Conservation (phyloP, 1,140 invertebrate species). For the Nomia melanderi region DNA sequence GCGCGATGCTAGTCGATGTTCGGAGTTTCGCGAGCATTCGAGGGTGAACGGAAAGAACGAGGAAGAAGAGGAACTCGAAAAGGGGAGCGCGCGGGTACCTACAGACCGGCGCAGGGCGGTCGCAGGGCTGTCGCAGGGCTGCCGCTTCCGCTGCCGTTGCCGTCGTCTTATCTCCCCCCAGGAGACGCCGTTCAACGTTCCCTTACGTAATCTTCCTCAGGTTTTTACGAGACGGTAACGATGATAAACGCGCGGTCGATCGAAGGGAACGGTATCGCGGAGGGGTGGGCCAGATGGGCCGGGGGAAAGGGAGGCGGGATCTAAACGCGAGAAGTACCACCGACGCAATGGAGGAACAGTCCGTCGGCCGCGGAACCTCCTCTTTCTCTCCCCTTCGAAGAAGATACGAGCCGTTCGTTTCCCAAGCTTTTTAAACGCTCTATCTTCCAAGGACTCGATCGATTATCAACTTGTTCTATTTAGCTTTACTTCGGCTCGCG, state of each 20-base stretch:
- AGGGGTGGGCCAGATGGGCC: not conserved
- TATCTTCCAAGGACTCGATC: too few relatives aligned
- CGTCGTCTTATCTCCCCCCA: slow-evolving; percentile 38
- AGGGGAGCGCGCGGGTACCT: not conserved
- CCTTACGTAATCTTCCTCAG: slow-evolving; percentile 22
- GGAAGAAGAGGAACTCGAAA: not conserved
- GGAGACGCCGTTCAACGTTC: slow-evolving; percentile 15
- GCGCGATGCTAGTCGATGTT: too few relatives aligned
- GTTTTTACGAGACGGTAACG: slow-evolving; percentile 12
- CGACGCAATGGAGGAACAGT: slow-evolving; percentile 32
- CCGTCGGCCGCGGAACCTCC: slow-evolving; percentile 18
- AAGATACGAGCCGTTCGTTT: too few relatives aligned
- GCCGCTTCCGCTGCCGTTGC: not conserved
- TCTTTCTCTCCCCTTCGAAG: too few relatives aligned
- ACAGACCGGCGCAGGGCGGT: not conserved
- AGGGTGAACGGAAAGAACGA: too few relatives aligned
- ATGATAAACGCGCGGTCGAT: slow-evolving; percentile 43
- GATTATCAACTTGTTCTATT: too few relatives aligned
- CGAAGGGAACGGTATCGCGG: not conserved
- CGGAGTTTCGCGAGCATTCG: too few relatives aligned
- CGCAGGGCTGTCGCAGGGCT: not conserved
- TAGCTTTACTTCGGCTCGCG: too few relatives aligned
- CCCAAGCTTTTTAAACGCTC: too few relatives aligned
- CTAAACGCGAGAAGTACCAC: slow-evolving; percentile 56
- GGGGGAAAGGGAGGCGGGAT: slow-evolving; percentile 8